Evolutionary conservation across 2,888 invertebrate species (phyloP).

Genomic region (Sthenelais limicola): DNA sequence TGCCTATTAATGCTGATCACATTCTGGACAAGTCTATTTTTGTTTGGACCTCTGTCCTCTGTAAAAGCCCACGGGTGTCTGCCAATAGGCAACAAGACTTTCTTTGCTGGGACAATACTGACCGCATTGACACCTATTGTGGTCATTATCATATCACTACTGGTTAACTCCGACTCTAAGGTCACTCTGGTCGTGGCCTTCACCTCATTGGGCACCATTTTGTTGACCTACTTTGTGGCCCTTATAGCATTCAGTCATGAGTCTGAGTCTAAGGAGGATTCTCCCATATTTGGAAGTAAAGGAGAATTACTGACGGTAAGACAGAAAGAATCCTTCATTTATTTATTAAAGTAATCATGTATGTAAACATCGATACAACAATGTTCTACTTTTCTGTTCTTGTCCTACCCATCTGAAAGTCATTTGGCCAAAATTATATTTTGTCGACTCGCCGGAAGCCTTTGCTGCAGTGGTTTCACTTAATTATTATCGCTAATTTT

Average conservation of each 20-base stretch:
- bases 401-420: no score
- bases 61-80: constrained; percentile 46
- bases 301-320: constrained; percentile 50
- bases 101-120: constrained; percentile 45
- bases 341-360: no score
- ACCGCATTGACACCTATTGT: constrained; percentile 38
- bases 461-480: no score
- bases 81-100: constrained; percentile 45
- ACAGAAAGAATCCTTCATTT: no score
- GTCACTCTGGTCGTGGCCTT: constrained; percentile 49
- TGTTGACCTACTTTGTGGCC: constrained; percentile 50
- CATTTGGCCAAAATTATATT: no score
- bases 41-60: constrained; percentile 47
- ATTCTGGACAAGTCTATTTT: constrained; percentile 45
- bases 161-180: constrained; percentile 32
- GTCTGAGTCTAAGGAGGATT: constrained; percentile 44
- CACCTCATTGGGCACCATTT: constrained; percentile 50
- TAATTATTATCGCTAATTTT: no score
- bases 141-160: constrained; percentile 41
- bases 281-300: constrained; percentile 46
- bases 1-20: constrained; percentile 46
- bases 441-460: no score
- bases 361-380: no score
- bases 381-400: no score
- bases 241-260: constrained; percentile 49